These are phyloP conservation scores for Campoletis sonorensis DNA, from an alignment of 1,140 invertebrate species.

Conservation along the genomic window DNA sequence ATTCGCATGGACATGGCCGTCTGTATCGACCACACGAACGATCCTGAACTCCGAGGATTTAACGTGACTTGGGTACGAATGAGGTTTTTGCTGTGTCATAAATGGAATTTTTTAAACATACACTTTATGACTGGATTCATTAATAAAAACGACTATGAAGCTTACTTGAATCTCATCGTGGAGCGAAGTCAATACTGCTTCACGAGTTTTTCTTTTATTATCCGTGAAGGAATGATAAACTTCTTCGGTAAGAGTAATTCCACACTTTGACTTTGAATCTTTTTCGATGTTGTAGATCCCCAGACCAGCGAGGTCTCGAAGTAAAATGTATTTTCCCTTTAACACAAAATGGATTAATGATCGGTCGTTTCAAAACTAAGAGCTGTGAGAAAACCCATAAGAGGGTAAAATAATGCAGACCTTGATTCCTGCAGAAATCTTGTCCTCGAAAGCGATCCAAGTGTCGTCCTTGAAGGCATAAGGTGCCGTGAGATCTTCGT, in stretches of 20 bases:
- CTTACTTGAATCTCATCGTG: constrained; percentile 73
- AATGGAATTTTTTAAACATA: background rate
- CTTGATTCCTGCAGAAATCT: constrained; percentile 84
- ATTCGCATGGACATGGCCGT: constrained; percentile 83
- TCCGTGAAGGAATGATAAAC: constrained; percentile 70
- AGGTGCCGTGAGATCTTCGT: constrained; percentile 87
- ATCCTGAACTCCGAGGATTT: constrained; percentile 85
- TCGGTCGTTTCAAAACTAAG: background rate
- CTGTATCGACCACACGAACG: constrained; percentile 83
- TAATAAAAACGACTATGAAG: constrained; percentile 7
- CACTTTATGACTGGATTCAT: background rate
- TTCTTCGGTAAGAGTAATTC: constrained; percentile 64
- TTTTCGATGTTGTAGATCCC: constrained; percentile 70
- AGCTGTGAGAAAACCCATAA: constrained; percentile 26
- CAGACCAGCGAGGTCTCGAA: constrained; percentile 79
- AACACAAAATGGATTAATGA: constrained; percentile 47
- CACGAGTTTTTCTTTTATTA: constrained; percentile 76
- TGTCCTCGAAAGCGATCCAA: constrained; percentile 89
- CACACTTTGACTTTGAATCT: constrained; percentile 68
- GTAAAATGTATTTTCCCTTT: constrained; percentile 79
- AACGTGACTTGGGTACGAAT: constrained; percentile 76
- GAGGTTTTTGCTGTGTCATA: constrained; percentile 54
- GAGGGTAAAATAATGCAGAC: constrained; percentile 69
- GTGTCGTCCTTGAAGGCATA: constrained; percentile 84
- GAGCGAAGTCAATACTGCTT: constrained; percentile 70